Base-by-base conservation (phyloP, 2,888 invertebrate genomes). In the Heteropelma amictum region DNA sequence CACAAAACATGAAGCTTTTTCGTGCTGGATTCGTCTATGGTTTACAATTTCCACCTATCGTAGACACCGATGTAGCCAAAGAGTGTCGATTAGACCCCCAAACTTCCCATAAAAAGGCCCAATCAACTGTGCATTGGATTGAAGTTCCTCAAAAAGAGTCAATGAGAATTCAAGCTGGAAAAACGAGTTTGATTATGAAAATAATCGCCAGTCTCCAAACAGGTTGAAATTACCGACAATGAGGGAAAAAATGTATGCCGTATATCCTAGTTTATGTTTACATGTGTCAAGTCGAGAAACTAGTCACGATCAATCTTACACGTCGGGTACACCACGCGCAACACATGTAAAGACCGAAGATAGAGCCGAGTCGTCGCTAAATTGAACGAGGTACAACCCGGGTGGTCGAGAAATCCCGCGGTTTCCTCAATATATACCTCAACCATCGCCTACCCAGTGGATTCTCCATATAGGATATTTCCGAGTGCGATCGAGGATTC, bases 1-100 rank as follows among this genome's bases (percentile, higher is more conserved):
- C 49, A 73, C 68, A 63, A 73, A 72, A 73, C 42, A 30, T 21
- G 17, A 40, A 40, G 56, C 56, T 73, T 68, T 49, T 65, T 65
- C 23, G 26, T n/a, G n/a, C n/a, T n/a, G n/a, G n/a, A n/a, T n/a
- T n/a, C n/a, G n/a, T n/a, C 2, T 19, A 19, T 10, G 8, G 40
- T 30, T 33, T 61, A 49, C 56, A 63, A 49, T 35, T 42, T 10
- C 26, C 26, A 19, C n/a, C 30, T n/a, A n/a, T 54, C 38, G 45
- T 33, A 23, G 21, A 54, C 38, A 38, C 30, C 14, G 53, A 28
- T 47, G 26, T 12, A 45, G 23, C 47, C 67, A 49, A 72, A 71
- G 17, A 49, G 47, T 10, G 17, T 38, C 70, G 54, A 64, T 33
- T 17, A 23, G 49, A 49, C 5, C 26, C 30, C 28, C 7, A 10